These are phyloP conservation scores for Bursaphelenchus okinawaensis DNA, from an alignment of 2,888 invertebrate species.

Conservation along the genomic window DNA sequence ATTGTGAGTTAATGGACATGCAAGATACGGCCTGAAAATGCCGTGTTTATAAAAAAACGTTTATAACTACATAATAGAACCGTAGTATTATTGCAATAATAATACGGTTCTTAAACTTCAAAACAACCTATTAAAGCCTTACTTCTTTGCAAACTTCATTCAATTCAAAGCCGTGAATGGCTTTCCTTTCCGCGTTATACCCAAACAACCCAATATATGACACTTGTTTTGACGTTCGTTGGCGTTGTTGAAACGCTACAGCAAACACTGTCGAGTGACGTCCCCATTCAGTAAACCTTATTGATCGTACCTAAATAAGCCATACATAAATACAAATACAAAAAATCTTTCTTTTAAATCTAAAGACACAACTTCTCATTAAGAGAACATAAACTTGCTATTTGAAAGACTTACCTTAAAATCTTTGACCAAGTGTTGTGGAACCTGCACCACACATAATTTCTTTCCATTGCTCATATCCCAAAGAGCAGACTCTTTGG, in stretches of 20 bases:
- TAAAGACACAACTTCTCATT: not conserved
- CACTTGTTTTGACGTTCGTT: conserved; percentile 33
- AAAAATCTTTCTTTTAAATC: not conserved
- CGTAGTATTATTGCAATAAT: too few relatives aligned
- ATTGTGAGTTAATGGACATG: conserved; percentile 65
- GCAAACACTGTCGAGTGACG: conserved; percentile 32
- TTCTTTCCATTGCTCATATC: conserved; percentile 31
- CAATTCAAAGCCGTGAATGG: not conserved
- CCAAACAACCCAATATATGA: conserved; percentile 41
- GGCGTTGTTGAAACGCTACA: conserved; percentile 42
- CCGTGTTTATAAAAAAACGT: not conserved
- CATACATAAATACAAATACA: conserved; percentile 12
- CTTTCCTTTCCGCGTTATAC: conserved; percentile 30
- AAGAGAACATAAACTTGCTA: too few relatives aligned
- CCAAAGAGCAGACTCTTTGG: conserved; percentile 31
- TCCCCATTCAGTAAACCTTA: conserved; percentile 36
- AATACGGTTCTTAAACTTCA: too few relatives aligned
- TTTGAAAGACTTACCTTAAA: conserved; percentile 35
- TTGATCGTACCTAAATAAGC: conserved; percentile 38
- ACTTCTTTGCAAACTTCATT: conserved; percentile 13
- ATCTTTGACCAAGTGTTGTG: conserved; percentile 27
- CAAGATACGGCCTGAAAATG: conserved; percentile 46
- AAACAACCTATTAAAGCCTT: too few relatives aligned
- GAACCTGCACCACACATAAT: conserved; percentile 30
- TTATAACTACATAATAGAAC: not conserved